Percentiles rank a stretch among this genome's conserved stretches.
Evolutionary conservation across 2,797 vertebrate species (phyloP).

Genomic region (Ctenopoma multispine): DNA sequence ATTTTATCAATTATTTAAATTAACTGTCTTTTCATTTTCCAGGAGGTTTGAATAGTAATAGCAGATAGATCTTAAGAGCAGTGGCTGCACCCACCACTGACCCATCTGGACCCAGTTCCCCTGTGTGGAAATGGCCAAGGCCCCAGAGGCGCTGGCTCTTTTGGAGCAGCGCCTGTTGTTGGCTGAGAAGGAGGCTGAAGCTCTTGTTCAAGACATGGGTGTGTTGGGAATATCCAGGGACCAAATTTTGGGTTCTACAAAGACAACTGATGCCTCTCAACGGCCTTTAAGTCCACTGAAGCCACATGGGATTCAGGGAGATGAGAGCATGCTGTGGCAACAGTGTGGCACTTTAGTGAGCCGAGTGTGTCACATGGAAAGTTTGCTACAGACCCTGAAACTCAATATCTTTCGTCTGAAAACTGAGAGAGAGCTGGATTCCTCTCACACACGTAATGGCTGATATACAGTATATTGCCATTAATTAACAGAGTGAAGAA

Average conservation of each 20-base stretch:
- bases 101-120: no score
- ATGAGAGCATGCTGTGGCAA: neutral
- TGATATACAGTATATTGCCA: neutral
- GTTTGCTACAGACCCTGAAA: conserved; percentile 31
- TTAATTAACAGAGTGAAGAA: neutral
- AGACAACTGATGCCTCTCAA: neutral
- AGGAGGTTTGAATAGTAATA: neutral
- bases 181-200: conserved; percentile 15
- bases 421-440: conserved; percentile 17
- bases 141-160: conserved; percentile 1
- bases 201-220: conserved; percentile 9
- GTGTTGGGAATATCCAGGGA: conserved; percentile 12
- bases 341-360: conserved; percentile 16
- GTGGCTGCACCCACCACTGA: neutral
- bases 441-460: conserved; percentile 17
- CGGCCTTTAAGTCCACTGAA: neutral
- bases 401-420: conserved; percentile 27
- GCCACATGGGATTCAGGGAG: neutral
- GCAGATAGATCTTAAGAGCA: neutral
- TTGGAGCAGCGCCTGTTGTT: conserved; percentile 21
- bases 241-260: conserved; percentile 1
- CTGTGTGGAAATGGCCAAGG: neutral
- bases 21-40: neutral
- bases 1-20: no score
- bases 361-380: conserved; percentile 9